phyloP scores from a whole-genome alignment of 2,797 vertebrate species.

The Karalla daura region DNA sequence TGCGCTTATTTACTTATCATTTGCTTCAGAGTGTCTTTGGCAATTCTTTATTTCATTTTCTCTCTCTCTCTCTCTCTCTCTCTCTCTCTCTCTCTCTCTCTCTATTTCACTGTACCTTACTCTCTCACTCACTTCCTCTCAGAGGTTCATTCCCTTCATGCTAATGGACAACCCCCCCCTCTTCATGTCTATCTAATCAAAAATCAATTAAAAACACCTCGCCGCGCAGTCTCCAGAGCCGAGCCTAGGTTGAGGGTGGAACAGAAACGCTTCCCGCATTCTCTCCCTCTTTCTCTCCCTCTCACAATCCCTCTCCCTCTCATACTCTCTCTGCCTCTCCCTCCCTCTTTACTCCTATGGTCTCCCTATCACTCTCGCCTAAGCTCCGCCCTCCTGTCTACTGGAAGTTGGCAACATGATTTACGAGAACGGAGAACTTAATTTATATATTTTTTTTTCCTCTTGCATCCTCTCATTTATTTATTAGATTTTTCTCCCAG shows the following conservation, averaged over 20 bases:
- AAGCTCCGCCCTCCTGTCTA: constrained; percentile 88
- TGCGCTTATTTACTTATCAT: constrained; percentile 74
- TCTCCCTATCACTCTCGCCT: constrained; percentile 50
- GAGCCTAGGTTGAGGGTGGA: constrained; percentile 82
- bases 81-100: constrained; percentile 38
- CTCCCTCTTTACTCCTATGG: constrained; percentile 60
- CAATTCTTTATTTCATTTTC: constrained; percentile 36
- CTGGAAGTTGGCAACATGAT: constrained; percentile 91
- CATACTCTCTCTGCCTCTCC: constrained; percentile 39
- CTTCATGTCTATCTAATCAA: constrained; percentile 87
- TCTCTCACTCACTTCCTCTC: constrained; percentile 69
- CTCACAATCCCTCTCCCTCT: constrained; percentile 45
- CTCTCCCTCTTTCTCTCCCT: constrained; percentile 66
- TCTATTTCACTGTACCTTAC: constrained; percentile 53
- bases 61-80: constrained; percentile 18
- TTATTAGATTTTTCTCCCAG: constrained; percentile 88
- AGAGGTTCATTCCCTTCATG: constrained; percentile 82
- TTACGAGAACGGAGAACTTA: constrained; percentile 90
- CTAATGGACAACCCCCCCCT: constrained; percentile 83
- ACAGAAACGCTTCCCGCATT: constrained; percentile 85
- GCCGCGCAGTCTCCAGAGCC: constrained; percentile 85
- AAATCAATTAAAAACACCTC: constrained; percentile 93
- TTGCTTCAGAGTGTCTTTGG: constrained; percentile 52
- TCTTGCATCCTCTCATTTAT: constrained; percentile 90
- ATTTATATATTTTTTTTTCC: constrained; percentile 90